Conservation (phyloP, 1,140 invertebrate species). For the Ceratitis capitata region DNA sequence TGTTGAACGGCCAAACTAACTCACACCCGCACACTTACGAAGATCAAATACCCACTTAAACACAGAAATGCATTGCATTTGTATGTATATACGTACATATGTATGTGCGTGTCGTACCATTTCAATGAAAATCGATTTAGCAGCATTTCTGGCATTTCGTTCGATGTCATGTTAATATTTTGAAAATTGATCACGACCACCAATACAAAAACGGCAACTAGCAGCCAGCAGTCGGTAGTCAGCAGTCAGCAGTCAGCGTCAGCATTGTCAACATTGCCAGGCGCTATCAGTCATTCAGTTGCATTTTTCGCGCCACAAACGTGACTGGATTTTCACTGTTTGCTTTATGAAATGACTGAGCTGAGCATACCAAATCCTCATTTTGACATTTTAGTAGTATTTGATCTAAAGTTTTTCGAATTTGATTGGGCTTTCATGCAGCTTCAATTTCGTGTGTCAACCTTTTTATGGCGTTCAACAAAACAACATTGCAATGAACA, state of each 20-base stretch:
- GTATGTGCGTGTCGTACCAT: not conserved
- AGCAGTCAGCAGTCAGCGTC: not conserved
- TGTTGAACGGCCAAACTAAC: not conserved
- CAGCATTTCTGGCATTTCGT: slow-evolving; percentile 26
- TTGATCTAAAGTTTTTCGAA: not conserved
- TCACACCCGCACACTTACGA: not conserved
- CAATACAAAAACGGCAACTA: not conserved
- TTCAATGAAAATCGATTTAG: slow-evolving; percentile 32
- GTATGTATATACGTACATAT: not conserved
- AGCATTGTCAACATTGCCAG: not conserved
- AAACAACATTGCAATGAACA: not conserved
- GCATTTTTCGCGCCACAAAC: slow-evolving; percentile 26
- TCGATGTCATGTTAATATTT: slow-evolving; percentile 33
- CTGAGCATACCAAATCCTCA: not conserved
- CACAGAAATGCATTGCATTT: not conserved
- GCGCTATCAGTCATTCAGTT: slow-evolving; percentile 24
- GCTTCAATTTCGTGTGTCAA: not conserved
- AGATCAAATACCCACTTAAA: not conserved
- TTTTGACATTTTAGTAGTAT: not conserved
- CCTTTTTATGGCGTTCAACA: not conserved
- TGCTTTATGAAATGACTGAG: slow-evolving; percentile 19
- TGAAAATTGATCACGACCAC: slow-evolving; percentile 28
- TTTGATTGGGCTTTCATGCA: slow-evolving; percentile 17
- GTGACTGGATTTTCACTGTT: slow-evolving; percentile 26
- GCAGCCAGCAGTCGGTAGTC: not conserved